phyloP scores from a whole-genome alignment of 2,113 vertebrate species.

The Archocentrus centrarchus region DNA sequence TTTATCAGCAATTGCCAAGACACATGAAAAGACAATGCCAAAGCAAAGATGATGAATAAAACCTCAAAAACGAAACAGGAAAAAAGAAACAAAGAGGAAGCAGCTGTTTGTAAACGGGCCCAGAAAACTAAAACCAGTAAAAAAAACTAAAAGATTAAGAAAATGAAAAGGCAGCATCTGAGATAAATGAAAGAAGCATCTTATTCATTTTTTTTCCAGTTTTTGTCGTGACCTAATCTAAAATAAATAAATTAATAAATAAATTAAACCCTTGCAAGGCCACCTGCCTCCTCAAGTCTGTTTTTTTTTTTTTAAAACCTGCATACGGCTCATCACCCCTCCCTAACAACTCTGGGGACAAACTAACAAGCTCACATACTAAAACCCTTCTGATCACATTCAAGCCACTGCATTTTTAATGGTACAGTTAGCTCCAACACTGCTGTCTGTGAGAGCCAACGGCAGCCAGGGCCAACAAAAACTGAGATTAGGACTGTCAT shows the following conservation, averaged over 20 bases:
- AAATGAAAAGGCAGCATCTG: neutral
- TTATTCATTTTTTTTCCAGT: neutral
- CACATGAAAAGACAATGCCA: neutral
- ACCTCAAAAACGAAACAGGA: neutral
- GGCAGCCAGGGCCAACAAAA: constrained; percentile 51
- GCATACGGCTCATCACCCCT: constrained; percentile 28
- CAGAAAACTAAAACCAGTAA: neutral
- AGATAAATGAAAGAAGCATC: neutral
- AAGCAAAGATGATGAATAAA: constrained; percentile 1
- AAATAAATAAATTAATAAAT: neutral
- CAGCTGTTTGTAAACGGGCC: neutral
- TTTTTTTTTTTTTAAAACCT: constrained; percentile 4
- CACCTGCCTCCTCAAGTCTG: neutral
- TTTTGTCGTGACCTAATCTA: neutral
- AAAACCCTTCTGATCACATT: constrained; percentile 38
- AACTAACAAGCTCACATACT: constrained; percentile 54
- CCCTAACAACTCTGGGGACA: constrained; percentile 3
- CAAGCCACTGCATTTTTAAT: constrained; percentile 56
- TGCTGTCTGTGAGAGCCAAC: constrained; percentile 43
- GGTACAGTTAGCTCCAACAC: constrained; percentile 55
- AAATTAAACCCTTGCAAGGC: neutral
- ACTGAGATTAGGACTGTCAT: constrained; percentile 62
- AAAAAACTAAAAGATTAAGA: neutral
- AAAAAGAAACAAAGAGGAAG: neutral
- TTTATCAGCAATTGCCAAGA: constrained; percentile 6